phyloP scores from a whole-genome alignment of 1,140 invertebrate genomes.

The Diorhabda elongata region DNA sequence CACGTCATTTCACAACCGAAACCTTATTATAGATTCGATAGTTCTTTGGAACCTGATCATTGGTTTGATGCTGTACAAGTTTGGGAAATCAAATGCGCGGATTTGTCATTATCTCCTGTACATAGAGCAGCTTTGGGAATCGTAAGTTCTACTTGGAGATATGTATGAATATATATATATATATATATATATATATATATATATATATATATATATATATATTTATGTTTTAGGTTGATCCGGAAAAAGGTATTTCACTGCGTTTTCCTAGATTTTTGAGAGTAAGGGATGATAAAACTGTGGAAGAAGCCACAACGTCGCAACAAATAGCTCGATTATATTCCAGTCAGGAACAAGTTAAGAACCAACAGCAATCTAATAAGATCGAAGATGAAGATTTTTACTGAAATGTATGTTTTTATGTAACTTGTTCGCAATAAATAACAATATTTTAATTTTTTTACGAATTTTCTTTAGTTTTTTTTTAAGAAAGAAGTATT shows the following conservation, averaged over 20 bases:
- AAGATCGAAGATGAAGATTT: constrained; percentile 61
- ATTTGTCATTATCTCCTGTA: constrained; percentile 93
- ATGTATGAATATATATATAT: not conserved
- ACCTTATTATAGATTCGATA: constrained; percentile 84
- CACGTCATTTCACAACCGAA: constrained; percentile 72
- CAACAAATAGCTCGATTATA: constrained; percentile 82
- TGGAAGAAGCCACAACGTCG: constrained; percentile 90
- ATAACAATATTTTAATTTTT: too few relatives aligned
- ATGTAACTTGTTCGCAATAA: not conserved
- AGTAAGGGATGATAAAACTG: constrained; percentile 89
- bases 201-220: not conserved
- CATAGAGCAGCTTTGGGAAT: constrained; percentile 87
- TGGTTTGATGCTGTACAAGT: constrained; percentile 93
- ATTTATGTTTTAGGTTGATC: constrained; percentile 67
- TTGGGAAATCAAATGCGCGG: constrained; percentile 98
- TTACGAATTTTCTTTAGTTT: too few relatives aligned
- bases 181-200: not conserved
- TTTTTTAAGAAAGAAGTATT: too few relatives aligned
- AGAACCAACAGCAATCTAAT: constrained; percentile 61
- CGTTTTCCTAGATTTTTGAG: constrained; percentile 92
- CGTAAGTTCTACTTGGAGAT: constrained; percentile 51
- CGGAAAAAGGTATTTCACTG: constrained; percentile 90
- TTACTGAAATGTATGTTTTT: constrained; percentile 50
- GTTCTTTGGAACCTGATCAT: constrained; percentile 77
- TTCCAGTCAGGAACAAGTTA: constrained; percentile 86